These are phyloP conservation scores for Larimichthys polyactis DNA, from an alignment of 2,113 vertebrate genomes.

Conservation along the genomic window DNA sequence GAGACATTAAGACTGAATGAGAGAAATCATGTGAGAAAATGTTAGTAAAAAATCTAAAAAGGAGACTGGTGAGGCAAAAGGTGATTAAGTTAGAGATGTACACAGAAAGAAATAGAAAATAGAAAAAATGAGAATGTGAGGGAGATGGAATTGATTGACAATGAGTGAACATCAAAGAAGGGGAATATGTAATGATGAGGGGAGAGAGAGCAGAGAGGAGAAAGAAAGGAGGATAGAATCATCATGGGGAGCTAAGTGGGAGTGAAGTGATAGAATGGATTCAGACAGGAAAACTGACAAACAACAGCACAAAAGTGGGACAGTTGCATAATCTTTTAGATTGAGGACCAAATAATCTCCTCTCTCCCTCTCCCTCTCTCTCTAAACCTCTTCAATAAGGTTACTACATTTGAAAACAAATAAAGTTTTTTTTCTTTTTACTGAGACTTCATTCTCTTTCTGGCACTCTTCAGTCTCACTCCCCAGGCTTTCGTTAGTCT, in stretches of 20 bases:
- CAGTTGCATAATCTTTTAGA: conserved; percentile 57
- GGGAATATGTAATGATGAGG: conserved; percentile 29
- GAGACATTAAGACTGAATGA: neutral
- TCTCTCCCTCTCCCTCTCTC: neutral
- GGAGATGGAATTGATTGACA: conserved; percentile 59
- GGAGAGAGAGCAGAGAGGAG: conserved; percentile 13
- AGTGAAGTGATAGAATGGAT: conserved; percentile 53
- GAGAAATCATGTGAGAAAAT: neutral
- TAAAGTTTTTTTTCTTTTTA: neutral
- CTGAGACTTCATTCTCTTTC: neutral
- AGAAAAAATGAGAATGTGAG: conserved; percentile 46
- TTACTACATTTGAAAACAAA: neutral
- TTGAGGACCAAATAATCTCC: conserved; percentile 21
- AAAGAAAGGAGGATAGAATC: conserved; percentile 51
- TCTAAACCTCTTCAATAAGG: neutral
- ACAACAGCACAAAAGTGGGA: conserved; percentile 45
- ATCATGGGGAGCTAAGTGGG: conserved; percentile 24
- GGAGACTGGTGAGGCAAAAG: conserved; percentile 12
- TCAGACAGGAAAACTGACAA: conserved; percentile 60
- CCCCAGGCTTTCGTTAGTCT: conserved; percentile 33
- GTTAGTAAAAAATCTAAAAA: neutral
- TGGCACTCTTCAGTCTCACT: conserved; percentile 1
- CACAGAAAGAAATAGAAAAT: conserved; percentile 19
- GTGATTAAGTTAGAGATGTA: conserved; percentile 17
- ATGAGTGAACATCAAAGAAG: conserved; percentile 39